These are phyloP conservation scores for Steinernema carpocapsae DNA, from an alignment of 2,888 invertebrate genomes.

Conservation along the genomic window DNA sequence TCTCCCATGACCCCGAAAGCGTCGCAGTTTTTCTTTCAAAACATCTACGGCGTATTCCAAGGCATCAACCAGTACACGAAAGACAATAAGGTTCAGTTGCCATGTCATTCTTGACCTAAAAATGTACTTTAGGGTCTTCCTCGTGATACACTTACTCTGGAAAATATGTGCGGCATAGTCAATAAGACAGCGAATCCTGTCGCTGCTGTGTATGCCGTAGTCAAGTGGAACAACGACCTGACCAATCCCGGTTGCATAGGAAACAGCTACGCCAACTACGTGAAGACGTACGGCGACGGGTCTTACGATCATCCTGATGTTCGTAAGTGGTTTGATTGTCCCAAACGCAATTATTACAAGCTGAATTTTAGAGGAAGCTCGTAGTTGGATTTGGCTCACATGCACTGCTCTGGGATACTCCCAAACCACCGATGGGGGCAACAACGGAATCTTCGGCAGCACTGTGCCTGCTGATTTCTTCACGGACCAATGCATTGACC, in stretches of 20 bases:
- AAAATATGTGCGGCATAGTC: background rate
- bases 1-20: conserved; percentile 10
- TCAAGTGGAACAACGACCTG: conserved; percentile 28
- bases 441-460: conserved; percentile 48
- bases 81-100: conserved; percentile 44
- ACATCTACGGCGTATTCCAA: conserved; percentile 57
- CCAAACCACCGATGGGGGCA: conserved; percentile 60
- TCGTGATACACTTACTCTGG: background rate
- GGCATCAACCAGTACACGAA: conserved; percentile 63
- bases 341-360: background rate
- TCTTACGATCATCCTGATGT: conserved; percentile 25
- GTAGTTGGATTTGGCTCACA: conserved; percentile 46
- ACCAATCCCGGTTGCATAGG: too few species aligned
- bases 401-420: conserved; percentile 60
- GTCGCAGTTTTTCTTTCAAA: conserved; percentile 51
- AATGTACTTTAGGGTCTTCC: background rate
- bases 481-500: conserved; percentile 58
- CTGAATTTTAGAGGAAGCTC: background rate
- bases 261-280: conserved; percentile 37
- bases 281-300: conserved; percentile 27
- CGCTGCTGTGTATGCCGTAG: conserved; percentile 12
- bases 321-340: background rate
- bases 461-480: conserved; percentile 54
- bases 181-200: background rate
- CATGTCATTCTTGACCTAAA: background rate